These are phyloP conservation scores for Stichodactyla helianthus DNA, from an alignment of 64 coral and sea anemone genomes.

Conservation along the genomic window DNA sequence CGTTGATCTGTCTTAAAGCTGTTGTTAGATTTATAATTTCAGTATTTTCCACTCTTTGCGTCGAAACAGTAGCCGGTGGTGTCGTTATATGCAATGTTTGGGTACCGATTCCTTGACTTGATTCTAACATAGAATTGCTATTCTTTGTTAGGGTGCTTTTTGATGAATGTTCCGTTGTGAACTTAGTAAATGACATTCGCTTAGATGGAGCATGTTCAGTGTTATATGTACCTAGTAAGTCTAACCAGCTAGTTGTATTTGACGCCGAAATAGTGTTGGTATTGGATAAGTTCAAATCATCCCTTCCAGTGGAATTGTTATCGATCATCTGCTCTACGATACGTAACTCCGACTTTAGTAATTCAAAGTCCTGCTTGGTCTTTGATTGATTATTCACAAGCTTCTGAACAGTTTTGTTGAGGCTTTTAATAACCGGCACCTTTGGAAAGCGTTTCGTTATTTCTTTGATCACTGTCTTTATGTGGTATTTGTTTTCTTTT, in stretches of 20 bases:
- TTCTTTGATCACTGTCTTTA: constrained; percentile 37
- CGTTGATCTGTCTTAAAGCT: not conserved
- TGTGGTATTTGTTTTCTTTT: constrained; percentile 10
- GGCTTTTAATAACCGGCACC: constrained; percentile 33
- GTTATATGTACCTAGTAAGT: not conserved
- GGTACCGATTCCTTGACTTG: not conserved
- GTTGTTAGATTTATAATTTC: not conserved
- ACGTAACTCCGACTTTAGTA: not conserved
- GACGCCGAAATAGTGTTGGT: not conserved
- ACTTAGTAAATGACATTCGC: not conserved
- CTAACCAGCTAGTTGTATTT: not conserved
- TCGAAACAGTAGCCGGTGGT: not conserved
- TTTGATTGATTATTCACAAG: constrained; percentile 50
- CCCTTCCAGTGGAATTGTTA: not conserved
- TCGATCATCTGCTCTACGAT: not conserved
- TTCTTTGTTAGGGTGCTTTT: not conserved
- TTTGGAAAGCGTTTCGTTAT: constrained; percentile 41
- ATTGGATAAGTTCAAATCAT: not conserved
- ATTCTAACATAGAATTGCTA: not conserved
- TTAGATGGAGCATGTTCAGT: not conserved
- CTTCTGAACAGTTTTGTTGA: constrained; percentile 43
- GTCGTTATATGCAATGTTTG: not conserved
- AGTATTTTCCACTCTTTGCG: not conserved
- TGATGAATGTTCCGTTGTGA: not conserved
- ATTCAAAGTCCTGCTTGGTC: constrained; percentile 18